phyloP scores from a whole-genome alignment of 2,113 vertebrate species.

The Aix galericulata region DNA sequence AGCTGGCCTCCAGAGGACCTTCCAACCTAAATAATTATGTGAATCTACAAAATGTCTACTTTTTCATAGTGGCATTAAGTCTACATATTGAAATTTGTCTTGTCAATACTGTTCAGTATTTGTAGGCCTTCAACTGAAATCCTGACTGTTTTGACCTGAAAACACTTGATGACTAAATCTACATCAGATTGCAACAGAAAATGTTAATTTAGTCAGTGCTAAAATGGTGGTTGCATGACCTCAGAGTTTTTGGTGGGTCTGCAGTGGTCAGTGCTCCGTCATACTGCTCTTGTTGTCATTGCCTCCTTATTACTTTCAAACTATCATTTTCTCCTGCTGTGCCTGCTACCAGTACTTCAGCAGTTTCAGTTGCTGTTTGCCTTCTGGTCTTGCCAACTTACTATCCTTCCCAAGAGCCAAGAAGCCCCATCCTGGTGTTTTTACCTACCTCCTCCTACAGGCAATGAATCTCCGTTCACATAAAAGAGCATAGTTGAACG shows the following conservation, averaged over 20 bases:
- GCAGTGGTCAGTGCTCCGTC: not conserved
- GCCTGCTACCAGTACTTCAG: not conserved
- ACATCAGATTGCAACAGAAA: not conserved
- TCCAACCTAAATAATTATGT: not conserved
- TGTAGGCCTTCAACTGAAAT: not conserved
- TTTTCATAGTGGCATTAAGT: not conserved
- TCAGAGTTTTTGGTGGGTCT: not conserved
- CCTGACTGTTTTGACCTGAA: not conserved
- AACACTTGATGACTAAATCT: fast-evolving
- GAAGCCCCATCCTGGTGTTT: not conserved
- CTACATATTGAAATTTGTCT: not conserved
- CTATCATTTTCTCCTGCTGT: not conserved
- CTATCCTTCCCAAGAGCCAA: fast-evolving
- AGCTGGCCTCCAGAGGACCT: not conserved
- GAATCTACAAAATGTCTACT: not conserved
- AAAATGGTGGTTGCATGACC: not conserved
- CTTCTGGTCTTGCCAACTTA: not conserved
- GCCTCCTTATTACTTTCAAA: not conserved
- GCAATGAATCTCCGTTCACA: not conserved
- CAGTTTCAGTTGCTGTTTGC: not conserved
- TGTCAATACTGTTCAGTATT: not conserved
- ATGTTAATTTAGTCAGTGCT: not conserved
- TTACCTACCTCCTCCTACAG: not conserved
- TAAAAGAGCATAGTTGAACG: not conserved
- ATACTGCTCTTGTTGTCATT: not conserved